These are phyloP conservation scores for Anoplolepis gracilipes DNA, from an alignment of 1,140 invertebrate species.

Conservation along the genomic window DNA sequence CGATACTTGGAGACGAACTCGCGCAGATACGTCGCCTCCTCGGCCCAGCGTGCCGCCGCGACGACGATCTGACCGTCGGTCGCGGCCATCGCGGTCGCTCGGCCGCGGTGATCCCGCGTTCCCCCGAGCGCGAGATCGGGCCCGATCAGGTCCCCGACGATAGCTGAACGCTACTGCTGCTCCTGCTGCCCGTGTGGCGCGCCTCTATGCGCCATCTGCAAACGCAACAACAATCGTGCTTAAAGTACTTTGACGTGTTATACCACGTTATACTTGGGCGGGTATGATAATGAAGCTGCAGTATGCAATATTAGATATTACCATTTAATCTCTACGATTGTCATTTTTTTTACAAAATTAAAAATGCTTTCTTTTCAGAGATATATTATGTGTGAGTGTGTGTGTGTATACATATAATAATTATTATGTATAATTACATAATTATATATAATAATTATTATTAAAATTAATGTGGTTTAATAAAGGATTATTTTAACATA, in stretches of 20 bases:
- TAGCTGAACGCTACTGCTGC: constrained; percentile 64
- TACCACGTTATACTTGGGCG: not conserved
- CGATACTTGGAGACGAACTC: constrained; percentile 93
- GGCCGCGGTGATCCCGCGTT: constrained; percentile 38
- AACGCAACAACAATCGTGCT: constrained; percentile 1
- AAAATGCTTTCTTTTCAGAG: not conserved
- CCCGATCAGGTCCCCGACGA: constrained; percentile 48
- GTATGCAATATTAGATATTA: not conserved
- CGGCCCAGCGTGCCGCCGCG: constrained; percentile 93
- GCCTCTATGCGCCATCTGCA: constrained; percentile 75
- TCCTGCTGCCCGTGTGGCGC: constrained; percentile 63
- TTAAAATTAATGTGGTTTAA: too few species aligned
- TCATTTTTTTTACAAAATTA: not conserved
- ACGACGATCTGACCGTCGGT: constrained; percentile 94
- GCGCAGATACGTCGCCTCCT: constrained; percentile 91
- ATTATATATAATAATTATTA: too few species aligned
- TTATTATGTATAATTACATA: too few species aligned
- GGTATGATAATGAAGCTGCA: constrained; percentile 11
- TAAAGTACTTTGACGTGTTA: constrained; percentile 9
- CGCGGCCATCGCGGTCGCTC: constrained; percentile 89
- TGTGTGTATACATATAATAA: not conserved
- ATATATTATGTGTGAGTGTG: not conserved
- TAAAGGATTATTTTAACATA: too few species aligned
- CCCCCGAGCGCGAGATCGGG: constrained; percentile 46
- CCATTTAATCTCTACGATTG: constrained; percentile 3